Percentiles rank a stretch among this genome's conserved stretches.
phyloP scores from a whole-genome alignment of 2,797 vertebrate genomes.

The Spondyliosoma cantharus region DNA sequence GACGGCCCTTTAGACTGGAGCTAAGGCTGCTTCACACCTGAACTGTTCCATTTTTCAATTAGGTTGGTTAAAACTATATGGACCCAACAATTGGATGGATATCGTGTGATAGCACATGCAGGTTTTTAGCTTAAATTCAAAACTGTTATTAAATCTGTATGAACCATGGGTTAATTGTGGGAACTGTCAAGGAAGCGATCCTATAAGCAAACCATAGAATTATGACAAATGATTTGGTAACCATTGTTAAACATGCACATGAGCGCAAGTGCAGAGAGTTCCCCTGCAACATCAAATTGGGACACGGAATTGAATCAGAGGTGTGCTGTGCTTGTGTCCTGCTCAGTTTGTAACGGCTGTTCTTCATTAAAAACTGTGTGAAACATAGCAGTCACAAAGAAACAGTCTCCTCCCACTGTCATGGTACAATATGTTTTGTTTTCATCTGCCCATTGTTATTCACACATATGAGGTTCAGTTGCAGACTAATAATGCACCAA shows the following conservation, averaged over 20 bases:
- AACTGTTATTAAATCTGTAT: not conserved
- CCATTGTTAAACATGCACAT: not conserved
- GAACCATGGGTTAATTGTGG: no score
- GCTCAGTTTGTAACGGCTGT: not conserved
- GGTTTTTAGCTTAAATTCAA: not conserved
- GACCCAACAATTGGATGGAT: not conserved
- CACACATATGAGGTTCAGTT: not conserved
- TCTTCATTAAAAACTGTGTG: not conserved
- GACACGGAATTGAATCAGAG: not conserved
- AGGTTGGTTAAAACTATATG: not conserved
- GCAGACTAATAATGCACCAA: not conserved
- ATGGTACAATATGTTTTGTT: not conserved
- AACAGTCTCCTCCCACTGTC: no score
- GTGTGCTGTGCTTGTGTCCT: not conserved
- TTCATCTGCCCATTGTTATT: not conserved
- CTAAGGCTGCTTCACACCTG: not conserved
- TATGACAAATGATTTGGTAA: not conserved
- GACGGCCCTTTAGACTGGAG: no score
- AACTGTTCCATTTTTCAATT: not conserved
- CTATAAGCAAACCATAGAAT: not conserved
- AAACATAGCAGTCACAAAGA: not conserved
- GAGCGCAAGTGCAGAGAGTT: not conserved
- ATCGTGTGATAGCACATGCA: not conserved
- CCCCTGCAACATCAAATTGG: not conserved
- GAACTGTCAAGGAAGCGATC: not conserved